A percentile compares a stretch with the other conserved stretches of the same genome.
Conservation (phyloP, 2,797 vertebrate genomes). For the Sebastes paucispinis region DNA sequence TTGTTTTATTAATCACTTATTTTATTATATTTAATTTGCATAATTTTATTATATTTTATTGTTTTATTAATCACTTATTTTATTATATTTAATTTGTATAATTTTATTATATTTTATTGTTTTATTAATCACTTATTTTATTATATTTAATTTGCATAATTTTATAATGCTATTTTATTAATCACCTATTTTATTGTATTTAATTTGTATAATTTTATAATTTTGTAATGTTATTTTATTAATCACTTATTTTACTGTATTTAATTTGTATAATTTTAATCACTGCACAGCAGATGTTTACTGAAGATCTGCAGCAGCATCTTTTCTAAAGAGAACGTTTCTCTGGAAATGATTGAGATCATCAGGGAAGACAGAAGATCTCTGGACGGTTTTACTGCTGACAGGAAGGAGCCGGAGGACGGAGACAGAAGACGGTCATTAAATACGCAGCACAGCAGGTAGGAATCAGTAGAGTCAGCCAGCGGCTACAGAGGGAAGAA, state of each 20-base stretch:
- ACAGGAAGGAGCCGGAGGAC: not conserved
- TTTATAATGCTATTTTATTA: no score
- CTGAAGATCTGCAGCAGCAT: not conserved
- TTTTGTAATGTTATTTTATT: no score
- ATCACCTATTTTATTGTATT: no score
- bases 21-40: no score
- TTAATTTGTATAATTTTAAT: accelerated
- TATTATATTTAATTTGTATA: no score
- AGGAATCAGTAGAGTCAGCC: not conserved
- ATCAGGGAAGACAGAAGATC: not conserved
- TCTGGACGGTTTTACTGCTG: not conserved
- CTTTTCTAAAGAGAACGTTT: not conserved
- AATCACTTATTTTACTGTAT: not conserved
- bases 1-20: no score
- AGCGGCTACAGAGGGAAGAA: not conserved
- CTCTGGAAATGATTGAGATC: not conserved
- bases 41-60: no score
- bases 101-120: no score
- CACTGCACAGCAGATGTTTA: not conserved
- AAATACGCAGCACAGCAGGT: not conserved
- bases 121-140: no score
- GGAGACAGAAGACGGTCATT: not conserved
- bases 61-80: no score
- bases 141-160: no score
- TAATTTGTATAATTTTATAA: no score